A percentile compares a stretch with the other conserved stretches of the same genome.
Evolutionary conservation across 1,140 invertebrate species (phyloP).

Genomic region (Ceratitis capitata): DNA sequence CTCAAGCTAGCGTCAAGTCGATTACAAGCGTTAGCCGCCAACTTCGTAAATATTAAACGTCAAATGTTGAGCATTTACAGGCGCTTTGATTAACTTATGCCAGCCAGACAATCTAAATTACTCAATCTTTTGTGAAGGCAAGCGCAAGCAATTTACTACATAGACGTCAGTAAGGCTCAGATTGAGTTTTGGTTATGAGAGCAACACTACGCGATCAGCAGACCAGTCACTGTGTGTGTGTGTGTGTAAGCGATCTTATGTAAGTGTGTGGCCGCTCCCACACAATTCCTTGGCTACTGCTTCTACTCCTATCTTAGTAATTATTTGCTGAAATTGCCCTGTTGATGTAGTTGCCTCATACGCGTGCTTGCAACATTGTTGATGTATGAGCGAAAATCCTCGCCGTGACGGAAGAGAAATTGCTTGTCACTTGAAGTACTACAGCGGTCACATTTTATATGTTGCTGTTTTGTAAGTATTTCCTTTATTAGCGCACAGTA

Average conservation of each 20-base stretch:
- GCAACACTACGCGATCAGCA: neutral
- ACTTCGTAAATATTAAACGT: neutral
- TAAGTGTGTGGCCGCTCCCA: neutral
- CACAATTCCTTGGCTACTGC: neutral
- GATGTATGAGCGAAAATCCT: neutral
- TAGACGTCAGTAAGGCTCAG: neutral
- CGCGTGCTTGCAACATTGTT: neutral
- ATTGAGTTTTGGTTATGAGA: neutral
- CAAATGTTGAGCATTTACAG: neutral
- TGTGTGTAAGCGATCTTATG: neutral
- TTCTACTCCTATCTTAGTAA: neutral
- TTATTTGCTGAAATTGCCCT: neutral
- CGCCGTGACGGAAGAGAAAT: conserved; percentile 5
- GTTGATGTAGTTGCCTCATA: neutral
- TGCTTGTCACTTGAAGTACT: neutral
- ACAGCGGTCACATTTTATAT: neutral
- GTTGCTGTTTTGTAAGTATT: too few species aligned
- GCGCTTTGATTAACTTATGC: neutral
- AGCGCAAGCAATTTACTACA: neutral
- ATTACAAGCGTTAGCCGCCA: neutral
- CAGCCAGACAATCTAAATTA: conserved; percentile 15
- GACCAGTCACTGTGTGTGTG: neutral
- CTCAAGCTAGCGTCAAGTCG: neutral
- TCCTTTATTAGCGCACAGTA: neutral
- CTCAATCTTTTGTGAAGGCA: neutral